phyloP scores from a whole-genome alignment of 2,113 vertebrate species.

The Siniperca chuatsi region DNA sequence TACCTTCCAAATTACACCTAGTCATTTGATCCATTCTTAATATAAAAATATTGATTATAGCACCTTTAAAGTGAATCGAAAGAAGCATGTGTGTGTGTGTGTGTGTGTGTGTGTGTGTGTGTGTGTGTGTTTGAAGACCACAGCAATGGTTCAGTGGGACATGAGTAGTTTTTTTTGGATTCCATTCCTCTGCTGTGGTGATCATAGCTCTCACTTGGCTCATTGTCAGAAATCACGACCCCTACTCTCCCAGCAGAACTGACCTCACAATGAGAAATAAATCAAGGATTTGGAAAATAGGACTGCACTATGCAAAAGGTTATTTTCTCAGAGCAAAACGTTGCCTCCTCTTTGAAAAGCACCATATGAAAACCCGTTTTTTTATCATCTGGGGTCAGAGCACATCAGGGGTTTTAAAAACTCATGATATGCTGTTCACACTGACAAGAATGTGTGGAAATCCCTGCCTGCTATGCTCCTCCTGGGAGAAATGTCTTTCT shows the following conservation, averaged over 20 bases:
- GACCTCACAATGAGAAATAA: conserved; percentile 51
- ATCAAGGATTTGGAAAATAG: conserved; percentile 26
- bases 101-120: conserved; percentile 4
- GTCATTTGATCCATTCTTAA: too few species aligned
- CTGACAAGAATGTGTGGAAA: conserved; percentile 39
- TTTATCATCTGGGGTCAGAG: conserved; percentile 25
- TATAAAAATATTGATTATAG: too few species aligned
- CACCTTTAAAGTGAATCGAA: too few species aligned
- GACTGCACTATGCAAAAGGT: not conserved
- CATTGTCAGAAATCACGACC: conserved; percentile 41
- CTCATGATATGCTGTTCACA: conserved; percentile 11
- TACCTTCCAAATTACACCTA: too few species aligned
- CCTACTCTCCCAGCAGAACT: conserved; percentile 33
- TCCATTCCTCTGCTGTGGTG: conserved; percentile 26
- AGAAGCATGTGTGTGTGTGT: not conserved
- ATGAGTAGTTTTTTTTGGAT: conserved; percentile 54
- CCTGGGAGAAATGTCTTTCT: conserved; percentile 20
- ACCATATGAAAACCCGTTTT: not conserved
- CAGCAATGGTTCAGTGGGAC: conserved; percentile 1
- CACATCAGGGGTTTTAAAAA: conserved; percentile 29
- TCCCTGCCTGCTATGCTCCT: conserved; percentile 30
- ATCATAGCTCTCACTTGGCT: conserved; percentile 38
- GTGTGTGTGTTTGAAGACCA: not conserved
- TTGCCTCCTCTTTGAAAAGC: conserved; percentile 15
- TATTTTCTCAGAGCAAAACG: conserved; percentile 50